Conservation (phyloP, 1,140 invertebrate species). For the Dreissena polymorpha region DNA sequence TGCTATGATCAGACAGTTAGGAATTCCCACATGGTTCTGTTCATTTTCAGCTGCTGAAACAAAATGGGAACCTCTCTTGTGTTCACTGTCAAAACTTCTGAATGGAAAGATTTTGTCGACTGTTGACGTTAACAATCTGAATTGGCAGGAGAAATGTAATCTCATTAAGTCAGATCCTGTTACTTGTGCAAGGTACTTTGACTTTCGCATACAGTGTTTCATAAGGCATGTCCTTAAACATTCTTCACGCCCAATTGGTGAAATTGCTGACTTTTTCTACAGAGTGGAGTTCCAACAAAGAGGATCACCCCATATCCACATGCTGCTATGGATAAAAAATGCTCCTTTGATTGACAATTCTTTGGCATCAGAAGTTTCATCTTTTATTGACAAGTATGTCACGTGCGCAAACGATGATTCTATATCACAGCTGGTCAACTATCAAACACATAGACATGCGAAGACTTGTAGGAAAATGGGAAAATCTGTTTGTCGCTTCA, state of each 20-base stretch:
- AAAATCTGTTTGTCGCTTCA: conserved; percentile 58
- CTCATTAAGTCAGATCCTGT: conserved; percentile 58
- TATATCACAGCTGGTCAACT: conserved; percentile 38
- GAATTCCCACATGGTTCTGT: conserved; percentile 54
- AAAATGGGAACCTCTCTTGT: conserved; percentile 56
- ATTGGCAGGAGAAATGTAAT: conserved; percentile 36
- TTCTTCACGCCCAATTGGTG: conserved; percentile 46
- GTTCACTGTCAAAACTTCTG: conserved; percentile 33
- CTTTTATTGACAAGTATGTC: conserved; percentile 56
- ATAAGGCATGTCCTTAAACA: conserved; percentile 28
- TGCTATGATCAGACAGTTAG: conserved; percentile 61
- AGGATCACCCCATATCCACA: conserved; percentile 79
- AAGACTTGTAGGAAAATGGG: conserved; percentile 56
- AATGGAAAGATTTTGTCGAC: conserved; percentile 2
- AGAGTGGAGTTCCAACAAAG: conserved; percentile 79
- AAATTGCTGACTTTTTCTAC: conserved; percentile 64
- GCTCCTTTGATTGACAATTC: conserved; percentile 62
- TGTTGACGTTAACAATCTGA: conserved; percentile 45
- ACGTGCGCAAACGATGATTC: conserved; percentile 38
- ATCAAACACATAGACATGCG: conserved; percentile 62
- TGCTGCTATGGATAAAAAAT: conserved; percentile 78
- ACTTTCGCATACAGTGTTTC: conserved; percentile 49
- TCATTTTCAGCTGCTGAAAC: conserved; percentile 58
- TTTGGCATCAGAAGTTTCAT: conserved; percentile 23
- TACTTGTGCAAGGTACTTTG: conserved; percentile 57